Evolutionary conservation across 2,888 invertebrate genomes (phyloP).

Genomic region (Nemotelus pantherinus): DNA sequence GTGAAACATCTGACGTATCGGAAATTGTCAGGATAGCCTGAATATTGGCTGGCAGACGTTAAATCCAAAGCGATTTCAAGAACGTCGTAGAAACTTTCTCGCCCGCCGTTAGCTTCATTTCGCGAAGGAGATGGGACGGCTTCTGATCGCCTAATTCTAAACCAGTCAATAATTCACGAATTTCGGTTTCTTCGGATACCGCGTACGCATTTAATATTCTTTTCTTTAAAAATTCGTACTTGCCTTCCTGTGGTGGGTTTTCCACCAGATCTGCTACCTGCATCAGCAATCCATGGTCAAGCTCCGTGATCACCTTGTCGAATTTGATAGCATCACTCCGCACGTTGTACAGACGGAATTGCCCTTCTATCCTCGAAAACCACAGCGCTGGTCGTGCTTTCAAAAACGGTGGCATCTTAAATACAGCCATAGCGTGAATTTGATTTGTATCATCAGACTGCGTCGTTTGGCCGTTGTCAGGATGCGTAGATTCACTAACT

Average conservation of each 20-base stretch:
- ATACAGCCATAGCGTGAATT: background rate
- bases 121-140: background rate
- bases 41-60: background rate
- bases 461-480: no score
- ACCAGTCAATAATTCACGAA: background rate
- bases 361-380: background rate
- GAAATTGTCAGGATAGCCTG: background rate
- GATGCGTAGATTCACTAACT: no score
- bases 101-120: background rate
- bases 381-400: background rate
- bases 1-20: background rate
- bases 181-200: background rate
- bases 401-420: background rate
- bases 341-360: background rate
- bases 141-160: constrained; percentile 7
- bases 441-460: no score
- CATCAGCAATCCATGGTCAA: background rate
- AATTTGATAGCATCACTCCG: background rate
- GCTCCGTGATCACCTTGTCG: background rate
- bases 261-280: background rate
- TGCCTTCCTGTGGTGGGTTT: background rate
- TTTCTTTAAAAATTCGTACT: background rate
- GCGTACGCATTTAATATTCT: background rate
- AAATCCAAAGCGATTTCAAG: constrained; percentile 12
- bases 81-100: background rate